Conservation (phyloP, 1,140 invertebrate genomes). For the Lepeophtheirus salmonis region DNA sequence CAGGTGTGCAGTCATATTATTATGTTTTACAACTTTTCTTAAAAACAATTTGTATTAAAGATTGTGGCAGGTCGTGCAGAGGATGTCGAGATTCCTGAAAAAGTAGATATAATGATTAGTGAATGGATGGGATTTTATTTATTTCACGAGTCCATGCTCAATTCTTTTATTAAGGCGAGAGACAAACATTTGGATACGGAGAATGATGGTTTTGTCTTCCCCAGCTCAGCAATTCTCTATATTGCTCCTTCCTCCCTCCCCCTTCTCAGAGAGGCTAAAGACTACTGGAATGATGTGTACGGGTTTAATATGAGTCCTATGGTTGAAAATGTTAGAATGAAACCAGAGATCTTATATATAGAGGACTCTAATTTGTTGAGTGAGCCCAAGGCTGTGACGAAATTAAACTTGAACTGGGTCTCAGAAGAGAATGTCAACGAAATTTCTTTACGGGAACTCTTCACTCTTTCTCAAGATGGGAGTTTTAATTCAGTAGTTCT, state of each 20-base stretch:
- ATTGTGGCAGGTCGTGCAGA: slow-evolving; percentile 42
- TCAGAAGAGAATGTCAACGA: slow-evolving; percentile 23
- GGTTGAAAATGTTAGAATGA: slow-evolving; percentile 20
- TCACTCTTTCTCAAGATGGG: slow-evolving; percentile 34
- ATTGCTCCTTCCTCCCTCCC: slow-evolving; percentile 46
- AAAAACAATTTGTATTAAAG: background rate
- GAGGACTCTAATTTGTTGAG: slow-evolving; percentile 29
- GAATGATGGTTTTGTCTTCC: slow-evolving; percentile 32
- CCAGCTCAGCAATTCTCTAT: slow-evolving; percentile 28
- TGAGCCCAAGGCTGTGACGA: slow-evolving; percentile 26
- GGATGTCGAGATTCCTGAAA: slow-evolving; percentile 40
- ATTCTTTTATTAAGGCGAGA: slow-evolving; percentile 72
- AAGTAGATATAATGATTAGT: slow-evolving; percentile 58
- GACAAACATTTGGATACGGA: slow-evolving; percentile 57
- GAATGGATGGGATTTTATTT: slow-evolving; percentile 99
- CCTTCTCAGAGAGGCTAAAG: slow-evolving; percentile 33
- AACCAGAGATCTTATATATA: slow-evolving; percentile 24
- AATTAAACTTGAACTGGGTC: slow-evolving; percentile 26
- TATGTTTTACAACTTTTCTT: slow-evolving; percentile 23
- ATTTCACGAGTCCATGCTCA: slow-evolving; percentile 93
- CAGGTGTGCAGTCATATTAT: slow-evolving; percentile 24
- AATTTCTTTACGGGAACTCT: slow-evolving; percentile 27
- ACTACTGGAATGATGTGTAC: slow-evolving; percentile 42
- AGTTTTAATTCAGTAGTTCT: slow-evolving; percentile 46
- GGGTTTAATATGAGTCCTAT: slow-evolving; percentile 25